phyloP scores from a whole-genome alignment of 2,113 vertebrate species.

The Corythaeola cristata region DNA sequence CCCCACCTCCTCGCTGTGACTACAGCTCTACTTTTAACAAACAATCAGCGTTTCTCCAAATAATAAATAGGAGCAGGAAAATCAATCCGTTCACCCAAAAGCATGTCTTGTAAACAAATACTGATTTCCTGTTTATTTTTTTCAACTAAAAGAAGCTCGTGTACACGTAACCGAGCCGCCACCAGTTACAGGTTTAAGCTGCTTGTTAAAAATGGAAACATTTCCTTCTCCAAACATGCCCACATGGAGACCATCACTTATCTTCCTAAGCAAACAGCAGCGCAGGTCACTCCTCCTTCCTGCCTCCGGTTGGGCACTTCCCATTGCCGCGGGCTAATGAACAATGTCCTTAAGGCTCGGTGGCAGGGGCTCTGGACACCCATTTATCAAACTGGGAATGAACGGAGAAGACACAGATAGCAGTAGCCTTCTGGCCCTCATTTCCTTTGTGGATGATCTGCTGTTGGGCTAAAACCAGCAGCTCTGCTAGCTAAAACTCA shows the following conservation, averaged over 20 bases:
- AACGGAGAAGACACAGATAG: not conserved
- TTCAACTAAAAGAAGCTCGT: not conserved
- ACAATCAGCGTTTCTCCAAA: not conserved
- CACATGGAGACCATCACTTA: not conserved
- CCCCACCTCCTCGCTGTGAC: not conserved
- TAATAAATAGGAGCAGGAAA: not conserved
- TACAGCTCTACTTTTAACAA: not conserved
- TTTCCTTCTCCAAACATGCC: constrained; percentile 9
- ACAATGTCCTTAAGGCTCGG: not conserved
- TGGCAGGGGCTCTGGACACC: not conserved
- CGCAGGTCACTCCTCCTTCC: not conserved
- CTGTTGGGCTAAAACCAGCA: not conserved
- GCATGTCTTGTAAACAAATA: not conserved
- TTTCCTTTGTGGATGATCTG: not conserved
- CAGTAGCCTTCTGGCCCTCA: not conserved
- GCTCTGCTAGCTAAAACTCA: not conserved
- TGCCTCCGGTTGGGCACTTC: not conserved
- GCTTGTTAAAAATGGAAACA: not conserved
- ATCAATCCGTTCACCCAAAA: not conserved
- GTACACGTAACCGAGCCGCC: not conserved
- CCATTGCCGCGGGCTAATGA: not conserved
- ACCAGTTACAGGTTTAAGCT: not conserved
- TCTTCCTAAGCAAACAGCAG: not conserved
- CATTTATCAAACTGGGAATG: not conserved
- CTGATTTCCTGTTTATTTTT: not conserved